These are phyloP conservation scores for Corapipo altera DNA, from an alignment of 2,113 vertebrate genomes.

Conservation along the genomic window DNA sequence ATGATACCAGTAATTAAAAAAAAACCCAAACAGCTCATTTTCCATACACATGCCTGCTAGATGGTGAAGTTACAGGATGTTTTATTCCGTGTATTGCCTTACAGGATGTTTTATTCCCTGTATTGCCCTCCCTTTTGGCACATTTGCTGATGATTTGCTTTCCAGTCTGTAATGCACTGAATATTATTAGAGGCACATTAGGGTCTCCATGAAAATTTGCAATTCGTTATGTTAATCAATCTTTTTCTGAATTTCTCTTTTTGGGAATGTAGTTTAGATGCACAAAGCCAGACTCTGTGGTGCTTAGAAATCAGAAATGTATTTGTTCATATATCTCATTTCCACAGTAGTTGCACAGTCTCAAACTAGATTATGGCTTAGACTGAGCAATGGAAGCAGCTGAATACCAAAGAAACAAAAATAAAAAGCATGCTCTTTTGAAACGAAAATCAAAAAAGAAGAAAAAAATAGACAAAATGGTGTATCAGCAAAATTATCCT, in stretches of 20 bases:
- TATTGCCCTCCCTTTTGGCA: not conserved
- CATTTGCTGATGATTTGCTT: not conserved
- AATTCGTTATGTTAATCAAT: not conserved
- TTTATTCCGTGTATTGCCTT: not conserved
- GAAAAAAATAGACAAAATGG: not conserved
- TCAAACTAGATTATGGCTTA: conserved; percentile 8
- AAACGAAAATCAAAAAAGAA: not conserved
- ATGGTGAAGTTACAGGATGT: not conserved
- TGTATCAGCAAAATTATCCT: conserved; percentile 11
- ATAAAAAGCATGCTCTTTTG: not conserved
- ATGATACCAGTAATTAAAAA: not conserved
- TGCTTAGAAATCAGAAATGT: not conserved
- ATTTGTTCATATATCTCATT: not conserved
- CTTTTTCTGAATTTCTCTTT: not conserved
- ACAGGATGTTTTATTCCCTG: not conserved
- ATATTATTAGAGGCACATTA: not conserved
- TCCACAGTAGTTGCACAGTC: not conserved
- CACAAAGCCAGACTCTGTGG: not conserved
- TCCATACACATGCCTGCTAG: not conserved
- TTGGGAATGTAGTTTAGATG: not conserved
- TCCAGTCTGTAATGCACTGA: not conserved
- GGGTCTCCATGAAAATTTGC: not conserved
- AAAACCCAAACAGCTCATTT: not conserved
- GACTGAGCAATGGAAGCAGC: not conserved
- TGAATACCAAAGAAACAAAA: conserved; percentile 20